Conservation (phyloP, 1,140 invertebrate species). For the Drosophila gunungcola region DNA sequence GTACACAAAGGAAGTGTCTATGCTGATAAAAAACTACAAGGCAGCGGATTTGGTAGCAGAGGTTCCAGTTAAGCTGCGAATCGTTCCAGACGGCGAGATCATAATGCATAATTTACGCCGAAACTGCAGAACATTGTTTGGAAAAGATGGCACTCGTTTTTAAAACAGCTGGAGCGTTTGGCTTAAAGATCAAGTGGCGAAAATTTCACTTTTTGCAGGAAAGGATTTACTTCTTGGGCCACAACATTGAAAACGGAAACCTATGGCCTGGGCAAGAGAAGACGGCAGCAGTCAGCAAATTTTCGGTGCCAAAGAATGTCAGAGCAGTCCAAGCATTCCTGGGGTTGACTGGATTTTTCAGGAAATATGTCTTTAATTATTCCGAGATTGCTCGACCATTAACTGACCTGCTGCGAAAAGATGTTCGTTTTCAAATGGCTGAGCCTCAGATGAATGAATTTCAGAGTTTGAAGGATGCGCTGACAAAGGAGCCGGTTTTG, state of each 20-base stretch:
- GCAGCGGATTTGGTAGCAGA: not conserved
- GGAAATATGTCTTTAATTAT: not conserved
- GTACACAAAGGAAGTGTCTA: not conserved
- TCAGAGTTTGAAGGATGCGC: not conserved
- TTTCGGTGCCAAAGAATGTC: not conserved
- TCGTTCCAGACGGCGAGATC: slow-evolving; percentile 3
- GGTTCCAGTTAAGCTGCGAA: not conserved
- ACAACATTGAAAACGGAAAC: not conserved
- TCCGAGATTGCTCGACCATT: too few species aligned
- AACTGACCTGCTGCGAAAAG: not conserved
- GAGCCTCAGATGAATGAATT: not conserved
- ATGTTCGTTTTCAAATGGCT: not conserved
- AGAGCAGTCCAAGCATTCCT: not conserved
- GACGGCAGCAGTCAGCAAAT: not conserved
- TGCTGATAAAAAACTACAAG: too few species aligned
- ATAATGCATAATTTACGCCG: too few species aligned
- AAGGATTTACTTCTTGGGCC: not conserved
- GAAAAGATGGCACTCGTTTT: too few species aligned
- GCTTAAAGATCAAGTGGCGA: too few species aligned
- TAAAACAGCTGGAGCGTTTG: not conserved
- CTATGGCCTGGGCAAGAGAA: not conserved
- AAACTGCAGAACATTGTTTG: too few species aligned
- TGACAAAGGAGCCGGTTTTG: not conserved
- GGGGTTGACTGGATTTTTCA: not conserved
- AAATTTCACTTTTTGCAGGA: too few species aligned